Conservation (phyloP, 1,140 invertebrate genomes). For the Thrips palmi region DNA sequence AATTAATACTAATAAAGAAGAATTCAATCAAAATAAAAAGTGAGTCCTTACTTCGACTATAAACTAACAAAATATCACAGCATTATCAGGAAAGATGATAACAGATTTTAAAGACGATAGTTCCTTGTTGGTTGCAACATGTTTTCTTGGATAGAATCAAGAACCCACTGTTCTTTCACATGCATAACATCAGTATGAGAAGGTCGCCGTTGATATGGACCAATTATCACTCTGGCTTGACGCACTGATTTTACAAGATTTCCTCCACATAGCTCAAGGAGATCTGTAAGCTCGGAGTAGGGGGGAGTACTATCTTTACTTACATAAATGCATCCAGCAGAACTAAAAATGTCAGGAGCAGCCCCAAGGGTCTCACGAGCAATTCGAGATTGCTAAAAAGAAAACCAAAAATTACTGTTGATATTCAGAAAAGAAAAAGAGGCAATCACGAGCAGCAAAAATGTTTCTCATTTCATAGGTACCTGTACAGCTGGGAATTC, state of each 20-base stretch:
- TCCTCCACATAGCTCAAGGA: constrained; percentile 27
- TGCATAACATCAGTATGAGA: constrained; percentile 19
- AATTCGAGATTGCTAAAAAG: constrained; percentile 25
- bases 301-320: constrained; percentile 20
- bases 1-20: too few species aligned
- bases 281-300: constrained; percentile 25
- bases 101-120: too few species aligned
- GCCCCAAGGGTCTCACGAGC: constrained; percentile 29
- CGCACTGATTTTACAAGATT: constrained; percentile 20
- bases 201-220: constrained; percentile 17
- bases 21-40: too few species aligned
- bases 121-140: too few species aligned
- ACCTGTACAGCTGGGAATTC: constrained; percentile 29
- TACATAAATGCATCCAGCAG: constrained; percentile 27
- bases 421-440: constrained; percentile 6
- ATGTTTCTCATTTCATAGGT: constrained; percentile 12
- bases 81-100: too few species aligned
- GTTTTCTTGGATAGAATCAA: constrained; percentile 21
- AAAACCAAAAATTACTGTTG: constrained; percentile 13
- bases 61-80: too few species aligned
- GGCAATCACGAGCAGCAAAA: constrained; percentile 9
- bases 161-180: constrained; percentile 27
- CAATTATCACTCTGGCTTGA: constrained; percentile 27
- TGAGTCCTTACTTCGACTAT: too few species aligned
- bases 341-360: constrained; percentile 26